Evolutionary conservation across 2,113 vertebrate genomes (phyloP), one percentile per base, ranked within the genome.

Genomic region (Uropsilus gracilis): DNA sequence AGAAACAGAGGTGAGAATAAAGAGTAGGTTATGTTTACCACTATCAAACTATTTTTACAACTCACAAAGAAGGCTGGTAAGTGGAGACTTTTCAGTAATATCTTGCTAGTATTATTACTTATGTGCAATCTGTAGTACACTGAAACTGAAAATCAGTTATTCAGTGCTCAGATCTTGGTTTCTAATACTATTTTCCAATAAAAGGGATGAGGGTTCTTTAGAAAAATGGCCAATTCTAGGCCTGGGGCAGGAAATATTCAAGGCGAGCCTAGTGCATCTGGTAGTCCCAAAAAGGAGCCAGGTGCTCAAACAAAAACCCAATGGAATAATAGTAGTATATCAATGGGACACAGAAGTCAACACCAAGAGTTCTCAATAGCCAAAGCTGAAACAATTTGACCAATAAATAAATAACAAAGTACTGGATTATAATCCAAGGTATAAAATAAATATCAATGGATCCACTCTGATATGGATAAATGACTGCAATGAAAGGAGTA

Each of bases 131-230:
- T 26, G 4, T 68, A 85, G 22, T 39, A 39, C 39, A 68, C 1
- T 82, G 50, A 68, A 71, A 53, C 10, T 55, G 42, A 86, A 72
- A 89, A 69, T 10, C 1, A 39, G 42, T 42, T 42, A 30, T 24
- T 42, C 2, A 0, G 39, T 14, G 39, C n/a, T 20, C 28, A 89
- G 26, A n/a, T 46, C 32, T 59, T 64, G 30, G 72, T 91, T 87
- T 88, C 77, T 81, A 85, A 72, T 71, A 88, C 44, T 48, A 20
- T 42, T 53, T 39, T 94, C 37, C 61, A 78, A 68, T 14, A 57
- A 68, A 78, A 89, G 24, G 8, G 14, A 44, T 42, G 2, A 69
- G 20, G 20, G 5, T 32, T 78, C 92, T 78, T 48, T 10, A 34
- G 44, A 88, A 26, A 86, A 80, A 76, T 13, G 17, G 68, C 14